Conservation (phyloP, 2,113 vertebrate species). For the Prietella phreatophila region DNA sequence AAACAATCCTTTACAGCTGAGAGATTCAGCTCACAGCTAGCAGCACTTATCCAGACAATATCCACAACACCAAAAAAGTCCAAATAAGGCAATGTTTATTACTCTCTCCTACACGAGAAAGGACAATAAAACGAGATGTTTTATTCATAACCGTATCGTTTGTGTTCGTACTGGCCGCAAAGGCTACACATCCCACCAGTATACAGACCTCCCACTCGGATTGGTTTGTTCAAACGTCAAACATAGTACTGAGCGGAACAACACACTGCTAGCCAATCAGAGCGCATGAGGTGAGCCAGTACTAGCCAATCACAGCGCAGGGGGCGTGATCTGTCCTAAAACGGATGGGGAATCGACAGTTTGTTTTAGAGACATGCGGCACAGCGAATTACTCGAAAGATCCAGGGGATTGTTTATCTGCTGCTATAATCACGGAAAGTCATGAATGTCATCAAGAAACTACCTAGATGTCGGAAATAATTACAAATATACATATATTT, state of each 20-base stretch:
- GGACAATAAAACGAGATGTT: background rate
- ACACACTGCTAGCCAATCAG: background rate
- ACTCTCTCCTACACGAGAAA: background rate
- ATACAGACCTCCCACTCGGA: background rate
- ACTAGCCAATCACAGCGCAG: background rate
- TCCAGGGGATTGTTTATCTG: no score
- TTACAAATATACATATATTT: background rate
- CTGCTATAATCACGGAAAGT: background rate
- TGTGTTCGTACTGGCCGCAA: background rate
- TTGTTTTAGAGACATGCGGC: background rate
- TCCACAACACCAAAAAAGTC: no score
- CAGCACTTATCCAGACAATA: no score
- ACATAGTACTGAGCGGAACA: background rate
- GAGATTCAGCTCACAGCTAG: no score
- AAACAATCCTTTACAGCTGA: no score
- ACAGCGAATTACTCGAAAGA: background rate
- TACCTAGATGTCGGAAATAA: background rate
- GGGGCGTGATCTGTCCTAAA: background rate
- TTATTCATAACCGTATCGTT: background rate
- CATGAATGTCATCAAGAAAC: rapidly evolving
- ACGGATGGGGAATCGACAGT: background rate
- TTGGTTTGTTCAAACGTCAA: background rate
- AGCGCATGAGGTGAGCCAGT: background rate
- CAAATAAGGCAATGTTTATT: no score
- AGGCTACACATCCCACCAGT: background rate